Evolutionary conservation across 1,140 invertebrate species (phyloP).

Genomic region (Glomeris maerens): DNA sequence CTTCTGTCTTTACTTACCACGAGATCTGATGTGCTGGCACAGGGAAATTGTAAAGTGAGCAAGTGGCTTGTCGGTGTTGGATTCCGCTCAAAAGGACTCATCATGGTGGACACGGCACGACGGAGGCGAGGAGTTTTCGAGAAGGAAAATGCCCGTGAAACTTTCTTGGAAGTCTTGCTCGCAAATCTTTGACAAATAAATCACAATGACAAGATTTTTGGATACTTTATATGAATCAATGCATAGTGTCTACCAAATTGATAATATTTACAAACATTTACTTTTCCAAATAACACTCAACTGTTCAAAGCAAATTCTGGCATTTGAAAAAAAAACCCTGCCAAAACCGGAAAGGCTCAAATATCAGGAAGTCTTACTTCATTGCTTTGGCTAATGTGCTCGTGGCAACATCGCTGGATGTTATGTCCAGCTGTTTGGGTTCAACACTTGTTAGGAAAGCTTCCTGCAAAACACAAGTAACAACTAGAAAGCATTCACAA

Average conservation of each 20-base stretch:
- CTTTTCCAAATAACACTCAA: not conserved
- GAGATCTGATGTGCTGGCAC: too few species aligned
- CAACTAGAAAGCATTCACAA: conserved; percentile 2
- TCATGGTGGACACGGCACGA: conserved; percentile 83
- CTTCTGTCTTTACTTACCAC: too few species aligned
- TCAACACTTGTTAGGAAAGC: conserved; percentile 58
- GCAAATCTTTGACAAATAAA: conserved; percentile 25
- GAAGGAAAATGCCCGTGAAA: conserved; percentile 82
- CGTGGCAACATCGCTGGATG: conserved; percentile 61
- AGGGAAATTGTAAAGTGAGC: too few species aligned
- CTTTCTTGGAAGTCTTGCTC: conserved; percentile 61
- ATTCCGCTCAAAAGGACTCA: conserved; percentile 46
- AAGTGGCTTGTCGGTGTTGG: too few species aligned
- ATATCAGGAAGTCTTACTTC: conserved; percentile 34
- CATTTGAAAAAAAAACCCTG: not conserved
- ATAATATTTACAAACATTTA: conserved; percentile 1
- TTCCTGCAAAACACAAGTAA: conserved; percentile 38
- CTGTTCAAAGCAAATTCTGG: not conserved
- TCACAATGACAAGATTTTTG: conserved; percentile 18
- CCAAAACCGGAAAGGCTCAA: not conserved
- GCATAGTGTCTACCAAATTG: not conserved
- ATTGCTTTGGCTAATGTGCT: conserved; percentile 71
- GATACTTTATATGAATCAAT: conserved; percentile 3
- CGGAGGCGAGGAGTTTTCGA: conserved; percentile 86
- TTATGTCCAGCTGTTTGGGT: conserved; percentile 63